Percentiles rank a stretch among this genome's conserved stretches.
phyloP scores from a whole-genome alignment of 1,140 invertebrate species.

The Brachionus asplanchnoidis region DNA sequence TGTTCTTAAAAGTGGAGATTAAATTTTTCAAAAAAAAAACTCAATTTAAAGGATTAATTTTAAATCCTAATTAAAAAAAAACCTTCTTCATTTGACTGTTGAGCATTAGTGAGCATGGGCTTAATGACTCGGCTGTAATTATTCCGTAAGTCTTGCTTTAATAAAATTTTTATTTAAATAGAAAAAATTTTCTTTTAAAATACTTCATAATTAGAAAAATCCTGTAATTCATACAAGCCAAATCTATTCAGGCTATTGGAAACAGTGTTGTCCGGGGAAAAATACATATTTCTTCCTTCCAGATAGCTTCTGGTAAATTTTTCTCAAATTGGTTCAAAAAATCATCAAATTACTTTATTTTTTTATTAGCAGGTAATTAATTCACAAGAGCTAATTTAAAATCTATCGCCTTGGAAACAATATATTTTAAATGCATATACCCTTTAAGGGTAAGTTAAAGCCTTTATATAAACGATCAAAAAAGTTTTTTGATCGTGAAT shows the following conservation, averaged over 20 bases:
- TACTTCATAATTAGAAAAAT: conserved; percentile 16
- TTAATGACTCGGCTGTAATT: conserved; percentile 3
- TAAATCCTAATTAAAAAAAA: neutral
- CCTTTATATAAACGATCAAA: neutral
- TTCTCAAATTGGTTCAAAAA: neutral
- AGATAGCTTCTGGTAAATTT: neutral
- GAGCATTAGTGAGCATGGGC: neutral
- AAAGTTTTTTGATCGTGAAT: neutral
- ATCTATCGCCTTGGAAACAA: neutral
- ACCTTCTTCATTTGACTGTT: neutral
- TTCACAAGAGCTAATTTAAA: neutral
- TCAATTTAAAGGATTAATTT: neutral
- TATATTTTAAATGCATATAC: neutral
- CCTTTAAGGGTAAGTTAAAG: neutral
- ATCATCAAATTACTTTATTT: neutral
- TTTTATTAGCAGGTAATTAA: conserved; percentile 14
- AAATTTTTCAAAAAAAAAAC: neutral
- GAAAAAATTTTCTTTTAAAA: neutral
- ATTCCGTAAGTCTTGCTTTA: conserved; percentile 5
- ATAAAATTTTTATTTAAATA: neutral
- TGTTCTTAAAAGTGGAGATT: neutral
- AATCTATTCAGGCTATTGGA: conserved; percentile 18
- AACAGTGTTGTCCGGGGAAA: neutral
- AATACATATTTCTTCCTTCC: neutral
- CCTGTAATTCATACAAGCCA: conserved; percentile 10